Base-by-base conservation (phyloP, 2,113 vertebrate species). In the Rhagologus leucostigma region DNA sequence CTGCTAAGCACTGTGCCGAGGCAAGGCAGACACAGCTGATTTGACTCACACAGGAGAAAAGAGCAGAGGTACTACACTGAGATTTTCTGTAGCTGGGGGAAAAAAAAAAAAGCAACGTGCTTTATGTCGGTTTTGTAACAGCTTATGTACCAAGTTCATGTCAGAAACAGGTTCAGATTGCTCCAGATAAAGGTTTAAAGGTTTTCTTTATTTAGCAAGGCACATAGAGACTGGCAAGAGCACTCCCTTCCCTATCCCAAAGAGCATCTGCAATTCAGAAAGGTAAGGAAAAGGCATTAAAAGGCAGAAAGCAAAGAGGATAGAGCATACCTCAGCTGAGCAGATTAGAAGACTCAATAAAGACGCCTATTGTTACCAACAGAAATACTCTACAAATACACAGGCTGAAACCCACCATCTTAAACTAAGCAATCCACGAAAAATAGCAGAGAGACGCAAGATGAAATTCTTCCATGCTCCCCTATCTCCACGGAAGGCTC, bases 261-360 rank as follows among this genome's bases (percentile, higher is more conserved):
- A 73, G 37, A 85, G 35, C 35, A 86, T 59, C 79, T 76, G 52
- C 55, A 70, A 33, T 44, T 93, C 68, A 86, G 52, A 59, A 79
- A 88, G 46, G 39, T 39, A 78, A 84, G 37, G 59, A 82, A 93
- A 90, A 95, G n/a, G 63, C 76, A 64, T 76, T 44, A 65, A 84
- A 89, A 81, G 42, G 63, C 68, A 92, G 42, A 90, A 93, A 76
- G 90, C 62, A 93, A 89, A 85, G 82, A 94, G 57, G 78, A 91
- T 33, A 79, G 62, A 75, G 33, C 82, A 74, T 49, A 49, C 41
- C 65, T 83, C 53, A 92, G 29, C 63, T 44, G 71, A 87, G 92
- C 65, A 90, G 71, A 86, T 95, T 86, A 95, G 47, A 90, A 74
- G 76, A 77, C 68, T 93, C 71, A 84, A 15, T 73, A 80, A 89